Base-by-base conservation (phyloP, 2,797 vertebrate genomes). In the Ctenosaura bakeri region DNA sequence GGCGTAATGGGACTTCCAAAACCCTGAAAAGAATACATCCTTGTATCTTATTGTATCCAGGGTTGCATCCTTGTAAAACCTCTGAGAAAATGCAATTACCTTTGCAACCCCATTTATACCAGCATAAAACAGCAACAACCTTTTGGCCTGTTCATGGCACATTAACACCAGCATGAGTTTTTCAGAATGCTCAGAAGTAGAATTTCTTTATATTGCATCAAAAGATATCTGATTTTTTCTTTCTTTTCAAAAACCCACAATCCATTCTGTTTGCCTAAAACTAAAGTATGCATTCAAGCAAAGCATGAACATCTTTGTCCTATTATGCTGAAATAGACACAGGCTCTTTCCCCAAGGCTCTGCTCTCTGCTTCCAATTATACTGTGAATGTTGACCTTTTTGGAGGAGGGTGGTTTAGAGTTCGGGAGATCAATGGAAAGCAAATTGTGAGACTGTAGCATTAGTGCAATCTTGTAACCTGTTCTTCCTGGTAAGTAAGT, bases 311-410 rank as follows among this genome's bases (percentile, higher is more conserved):
- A 18, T 38, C 13, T 54, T 80, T 80, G 77, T 73, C 29, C 79
- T 24, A 35, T 89, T 29, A 73, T 81, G 69, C 20, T 20, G 80
- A 24, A 80, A 88, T 10, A 50, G 83, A 66, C 6, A 20, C 24
- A 78, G 59, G 6, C 24, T 12, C 26, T 46, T 76, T 77, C 18
- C 59, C 26, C 64, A 12, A n/a, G 24, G 59, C 42, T 38, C 26
- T 90, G 29, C 50, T 64, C 10, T 62, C 79, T 83, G 20, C 54
- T 77, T 50, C 66, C 66, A 73, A 74, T 73, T 29, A 83, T 42
- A 24, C 26, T 59, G 56, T 76, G 46, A 84, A 84, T 20, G 32
- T 66, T 77, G 88, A 64, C 88, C 59, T 84, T 84, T 84, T 35
- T 78, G 29, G 42, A 83, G 56, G 29, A 50, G 24, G 50, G 46